Base-by-base conservation (phyloP, 35 echinoderm and acorn worm genomes). In the Heliocidaris tuberculata region DNA sequence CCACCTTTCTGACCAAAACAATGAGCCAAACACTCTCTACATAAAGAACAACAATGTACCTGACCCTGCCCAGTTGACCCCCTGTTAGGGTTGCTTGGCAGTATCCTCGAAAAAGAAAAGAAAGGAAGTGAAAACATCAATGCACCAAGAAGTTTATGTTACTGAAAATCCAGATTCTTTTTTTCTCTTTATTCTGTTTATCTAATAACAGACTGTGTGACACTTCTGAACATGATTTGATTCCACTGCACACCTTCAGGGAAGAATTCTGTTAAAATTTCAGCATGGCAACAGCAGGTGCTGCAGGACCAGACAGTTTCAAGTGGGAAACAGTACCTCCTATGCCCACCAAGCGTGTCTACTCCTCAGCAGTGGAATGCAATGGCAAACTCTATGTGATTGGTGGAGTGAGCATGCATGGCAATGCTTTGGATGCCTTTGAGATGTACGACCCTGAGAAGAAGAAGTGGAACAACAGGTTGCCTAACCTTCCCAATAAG, bases 381-480 rank as follows among this genome's bases (percentile, higher is more conserved):
- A 92, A 97, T 49, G 95, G 95, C 1, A 71, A 94, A 32, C 94
- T 97, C 1, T 97, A 95, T 92, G 95, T 97, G 30, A 94, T 97
- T 48, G 97, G 97, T 5, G 97, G 97, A 8, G 96, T 96, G 86
- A 96, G 96, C 88, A 92, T 49, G 32, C 94, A 90, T 35, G 97
- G 97, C 0, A 71, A 71, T 88, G 65, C 97, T 17, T 31, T 97
- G 17, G 97, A 97, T 92, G 95, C 93, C 10, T 94, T 97, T 86
- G 97, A 97, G 86, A 94, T 92, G 24, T 95, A 96, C 30, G 93
- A 96, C 31, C 97, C 95, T 27, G 95, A 95, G 49, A 96, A 97
- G 95, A 97, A 97, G 86, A 97, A 97, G 48, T 97, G 97, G 97
- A 93, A 93, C 50, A 59, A 96, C 50, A 78, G 97, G 48, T 52